Base-by-base conservation (phyloP, 2,888 invertebrate species). In the Habroteleia sp. region DNA sequence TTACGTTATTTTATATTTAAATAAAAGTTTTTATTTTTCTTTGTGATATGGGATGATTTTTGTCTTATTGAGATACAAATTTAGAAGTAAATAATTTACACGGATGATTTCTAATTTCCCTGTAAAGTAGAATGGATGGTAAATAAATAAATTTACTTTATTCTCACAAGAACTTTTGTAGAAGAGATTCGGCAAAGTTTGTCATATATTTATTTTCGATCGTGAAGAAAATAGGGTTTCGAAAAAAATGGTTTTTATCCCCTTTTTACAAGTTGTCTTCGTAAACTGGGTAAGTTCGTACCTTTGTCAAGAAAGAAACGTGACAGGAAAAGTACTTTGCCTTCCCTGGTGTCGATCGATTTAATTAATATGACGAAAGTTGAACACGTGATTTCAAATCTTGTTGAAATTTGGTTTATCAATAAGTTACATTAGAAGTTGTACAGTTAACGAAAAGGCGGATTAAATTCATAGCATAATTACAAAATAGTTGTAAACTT, bases 301-400 rank as follows among this genome's bases (percentile, higher is more conserved):
- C 33, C 33, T 58, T 58, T 60, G 35, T 60, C 46, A 60, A 35
- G 37, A 41, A 44, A 46, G 60, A 46, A 60, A 35, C 60, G 25
- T 60, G 46, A 60, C 60, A 37, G 46, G 46, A 60, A 60, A 60
- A 44, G 37, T 17, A 27, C 60, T 35, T 46, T 37, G 44, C 4
- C 14, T 5, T 4, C 8, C 11, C 8, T 16, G 25, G 25, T 60
- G 27, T 25, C 46, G 46, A 60, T 44, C 37, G 46, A 35, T 60
- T 44, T 60, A 60, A 60, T 60, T n/a, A n/a, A n/a, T 60, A 37
- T 37, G 11, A 44, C 23, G 58, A 33, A 33, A 58, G 44, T 44
- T 42, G 8, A 35, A 11, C 33, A 33, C 31, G 23, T 23, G 42
- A 56, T 56, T 56, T 31, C 16, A 7, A 29, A 46, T 10, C 29